These are phyloP conservation scores for Neogale vison DNA, from an alignment of 2,113 vertebrate species.

Conservation along the genomic window DNA sequence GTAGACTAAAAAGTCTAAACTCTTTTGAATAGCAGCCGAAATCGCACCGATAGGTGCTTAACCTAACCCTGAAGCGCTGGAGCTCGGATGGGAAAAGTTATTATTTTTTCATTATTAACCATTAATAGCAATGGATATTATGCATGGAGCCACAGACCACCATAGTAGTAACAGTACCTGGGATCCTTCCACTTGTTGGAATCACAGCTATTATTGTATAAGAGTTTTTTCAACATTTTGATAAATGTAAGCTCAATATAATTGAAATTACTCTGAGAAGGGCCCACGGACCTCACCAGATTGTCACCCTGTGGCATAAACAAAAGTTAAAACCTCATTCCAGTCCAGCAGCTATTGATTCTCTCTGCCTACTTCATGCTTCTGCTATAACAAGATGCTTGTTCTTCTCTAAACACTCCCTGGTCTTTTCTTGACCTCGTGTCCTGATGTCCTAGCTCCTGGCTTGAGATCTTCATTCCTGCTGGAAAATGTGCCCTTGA, in stretches of 20 bases:
- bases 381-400: background rate
- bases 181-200: background rate
- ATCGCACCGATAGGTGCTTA: background rate
- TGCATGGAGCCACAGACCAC: background rate
- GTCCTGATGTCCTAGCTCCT: background rate
- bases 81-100: background rate
- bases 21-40: background rate
- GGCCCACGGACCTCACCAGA: background rate
- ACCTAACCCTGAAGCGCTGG: background rate
- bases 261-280: background rate
- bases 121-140: background rate
- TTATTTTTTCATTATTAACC: background rate
- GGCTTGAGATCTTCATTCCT: background rate
- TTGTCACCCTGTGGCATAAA: background rate
- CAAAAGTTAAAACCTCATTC: background rate
- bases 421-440: background rate
- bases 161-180: background rate
- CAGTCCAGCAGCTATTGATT: background rate
- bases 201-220: background rate
- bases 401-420: background rate
- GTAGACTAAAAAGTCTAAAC: background rate
- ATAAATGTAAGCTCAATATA: background rate
- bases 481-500: background rate
- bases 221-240: background rate
- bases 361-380: background rate